Percentiles rank a stretch among this genome's conserved stretches.
Conservation (phyloP, 2,113 vertebrate species). For the Lontra canadensis region DNA sequence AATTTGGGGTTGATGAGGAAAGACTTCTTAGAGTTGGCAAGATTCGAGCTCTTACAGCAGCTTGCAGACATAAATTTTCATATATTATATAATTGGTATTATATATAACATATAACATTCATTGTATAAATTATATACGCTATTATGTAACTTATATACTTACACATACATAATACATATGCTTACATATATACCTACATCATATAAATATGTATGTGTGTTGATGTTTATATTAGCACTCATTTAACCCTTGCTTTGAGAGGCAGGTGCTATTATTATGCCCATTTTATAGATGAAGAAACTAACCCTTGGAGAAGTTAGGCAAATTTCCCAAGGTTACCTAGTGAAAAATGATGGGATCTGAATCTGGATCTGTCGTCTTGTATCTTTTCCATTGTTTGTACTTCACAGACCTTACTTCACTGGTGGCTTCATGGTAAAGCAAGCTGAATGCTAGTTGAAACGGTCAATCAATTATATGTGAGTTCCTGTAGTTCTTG, state of each 20-base stretch:
- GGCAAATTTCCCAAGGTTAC: neutral
- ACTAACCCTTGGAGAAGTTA: neutral
- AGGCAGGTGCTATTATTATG: neutral
- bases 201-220: neutral
- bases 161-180: neutral
- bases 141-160: neutral
- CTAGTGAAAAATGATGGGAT: neutral
- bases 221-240: neutral
- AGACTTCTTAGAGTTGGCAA: neutral
- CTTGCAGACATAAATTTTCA: neutral
- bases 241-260: neutral
- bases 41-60: neutral
- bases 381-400: neutral
- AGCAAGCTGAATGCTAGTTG: neutral
- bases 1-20: neutral
- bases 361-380: neutral
- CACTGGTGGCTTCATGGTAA: neutral
- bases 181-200: neutral
- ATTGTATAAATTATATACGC: neutral
- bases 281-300: conserved; percentile 12
- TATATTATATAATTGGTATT: neutral
- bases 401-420: neutral
- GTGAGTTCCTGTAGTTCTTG: neutral
- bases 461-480: conserved; percentile 1
- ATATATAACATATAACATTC: neutral